phyloP scores from a whole-genome alignment of 2,797 vertebrate genomes.

The Coranthus polyacanthus region DNA sequence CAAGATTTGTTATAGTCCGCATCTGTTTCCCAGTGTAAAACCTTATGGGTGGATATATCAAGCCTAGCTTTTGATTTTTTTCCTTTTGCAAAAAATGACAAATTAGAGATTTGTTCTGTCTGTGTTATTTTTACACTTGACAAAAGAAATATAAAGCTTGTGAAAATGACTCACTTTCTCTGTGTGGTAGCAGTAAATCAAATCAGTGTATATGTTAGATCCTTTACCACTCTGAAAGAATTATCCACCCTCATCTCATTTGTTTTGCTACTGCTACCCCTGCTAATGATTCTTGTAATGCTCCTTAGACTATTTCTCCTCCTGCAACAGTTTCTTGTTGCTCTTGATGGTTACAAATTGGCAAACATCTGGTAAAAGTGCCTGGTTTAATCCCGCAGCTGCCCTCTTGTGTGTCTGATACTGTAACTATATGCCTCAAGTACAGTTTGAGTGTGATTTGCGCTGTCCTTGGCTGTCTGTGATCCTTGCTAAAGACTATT shows the following conservation, averaged over 20 bases:
- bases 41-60: neutral
- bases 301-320: neutral
- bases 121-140: too few relatives aligned
- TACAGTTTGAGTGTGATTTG: neutral
- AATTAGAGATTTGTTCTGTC: too few relatives aligned
- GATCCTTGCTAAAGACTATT: constrained; percentile 21
- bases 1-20: neutral
- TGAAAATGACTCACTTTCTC: too few relatives aligned
- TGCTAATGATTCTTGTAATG: constrained; percentile 1
- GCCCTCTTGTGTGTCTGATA: neutral
- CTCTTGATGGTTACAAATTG: neutral
- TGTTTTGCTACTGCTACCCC: neutral
- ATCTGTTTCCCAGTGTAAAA: too few relatives aligned
- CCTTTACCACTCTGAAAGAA: neutral
- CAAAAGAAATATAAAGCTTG: too few relatives aligned
- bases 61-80: neutral
- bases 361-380: neutral
- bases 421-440: too few relatives aligned
- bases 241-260: neutral
- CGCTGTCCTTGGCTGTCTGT: neutral
- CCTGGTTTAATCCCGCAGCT: neutral
- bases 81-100: neutral
- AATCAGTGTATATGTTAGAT: too few relatives aligned
- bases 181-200: too few relatives aligned
- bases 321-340: neutral